Conservation (phyloP, 2,113 vertebrate genomes). For the Xyrauchen texanus region DNA sequence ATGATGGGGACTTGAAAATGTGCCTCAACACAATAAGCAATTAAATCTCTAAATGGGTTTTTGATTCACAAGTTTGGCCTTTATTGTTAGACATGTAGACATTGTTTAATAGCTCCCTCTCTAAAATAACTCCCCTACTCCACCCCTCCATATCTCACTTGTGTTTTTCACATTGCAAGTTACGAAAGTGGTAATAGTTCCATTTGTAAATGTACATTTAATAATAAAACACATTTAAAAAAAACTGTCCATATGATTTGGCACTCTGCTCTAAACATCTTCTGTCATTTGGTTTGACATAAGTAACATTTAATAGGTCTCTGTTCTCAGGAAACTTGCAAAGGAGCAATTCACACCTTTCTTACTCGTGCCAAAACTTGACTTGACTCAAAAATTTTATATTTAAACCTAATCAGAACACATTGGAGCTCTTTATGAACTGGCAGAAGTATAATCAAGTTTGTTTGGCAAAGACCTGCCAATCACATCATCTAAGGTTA, state of each 20-base stretch:
- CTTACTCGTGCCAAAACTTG: constrained; percentile 10
- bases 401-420: constrained; percentile 26
- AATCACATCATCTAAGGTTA: background rate
- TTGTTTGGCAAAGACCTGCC: background rate
- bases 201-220: constrained; percentile 29
- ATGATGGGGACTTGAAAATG: background rate
- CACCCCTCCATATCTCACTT: background rate
- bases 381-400: constrained; percentile 23
- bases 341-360: constrained; percentile 50
- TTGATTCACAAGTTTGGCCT: constrained; percentile 37
- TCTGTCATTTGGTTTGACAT: constrained; percentile 31
- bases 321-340: constrained; percentile 22
- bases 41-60: constrained; percentile 13
- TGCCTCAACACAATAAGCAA: constrained; percentile 14
- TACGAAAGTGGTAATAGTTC: constrained; percentile 41
- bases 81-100: constrained; percentile 11
- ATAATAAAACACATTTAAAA: constrained; percentile 37
- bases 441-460: background rate
- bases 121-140: background rate
- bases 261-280: constrained; percentile 22
- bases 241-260: constrained; percentile 42
- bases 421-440: background rate
- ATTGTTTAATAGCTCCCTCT: background rate
- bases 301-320: constrained; percentile 37
- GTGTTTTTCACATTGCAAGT: constrained; percentile 15